Conservation (phyloP, 2,113 vertebrate species). For the Lepisosteus osseus region DNA sequence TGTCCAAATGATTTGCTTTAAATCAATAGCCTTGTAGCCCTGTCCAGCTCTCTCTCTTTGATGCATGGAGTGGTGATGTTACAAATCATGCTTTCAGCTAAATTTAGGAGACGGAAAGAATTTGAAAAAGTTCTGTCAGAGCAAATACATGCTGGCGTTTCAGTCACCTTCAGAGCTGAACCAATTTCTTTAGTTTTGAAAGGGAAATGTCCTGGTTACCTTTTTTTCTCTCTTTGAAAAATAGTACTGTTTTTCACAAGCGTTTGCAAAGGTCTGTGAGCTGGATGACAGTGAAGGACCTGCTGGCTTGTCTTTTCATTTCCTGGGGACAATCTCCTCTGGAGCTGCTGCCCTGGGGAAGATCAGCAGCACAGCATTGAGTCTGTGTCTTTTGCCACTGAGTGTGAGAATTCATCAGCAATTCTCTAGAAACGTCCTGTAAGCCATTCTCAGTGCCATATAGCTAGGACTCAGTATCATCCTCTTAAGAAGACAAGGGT, state of each 20-base stretch:
- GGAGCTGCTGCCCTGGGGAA: slow-evolving; percentile 32
- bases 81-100: slow-evolving; percentile 45
- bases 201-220: not conserved
- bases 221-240: slow-evolving; percentile 14
- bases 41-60: slow-evolving; percentile 35
- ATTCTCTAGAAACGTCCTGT: not conserved
- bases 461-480: slow-evolving; percentile 18
- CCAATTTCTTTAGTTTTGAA: not conserved
- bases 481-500: not conserved
- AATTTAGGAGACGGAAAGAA: slow-evolving; percentile 27
- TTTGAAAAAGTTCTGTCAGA: not conserved
- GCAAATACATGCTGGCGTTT: not conserved
- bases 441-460: not conserved
- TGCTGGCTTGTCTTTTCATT: slow-evolving; percentile 26
- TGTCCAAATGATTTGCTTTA: slow-evolving; percentile 50
- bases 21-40: slow-evolving; percentile 41
- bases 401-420: not conserved
- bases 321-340: slow-evolving; percentile 46
- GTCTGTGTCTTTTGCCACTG: slow-evolving; percentile 3
- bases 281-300: slow-evolving; percentile 19
- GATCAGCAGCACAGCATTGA: slow-evolving; percentile 17
- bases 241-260: slow-evolving; percentile 40
- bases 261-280: slow-evolving; percentile 27
- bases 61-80: slow-evolving; percentile 35
- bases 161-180: not conserved